Evolutionary conservation across 2,888 invertebrate species (phyloP), one percentile per base, ranked within the genome.

Genomic region (Latheticus oryzae): DNA sequence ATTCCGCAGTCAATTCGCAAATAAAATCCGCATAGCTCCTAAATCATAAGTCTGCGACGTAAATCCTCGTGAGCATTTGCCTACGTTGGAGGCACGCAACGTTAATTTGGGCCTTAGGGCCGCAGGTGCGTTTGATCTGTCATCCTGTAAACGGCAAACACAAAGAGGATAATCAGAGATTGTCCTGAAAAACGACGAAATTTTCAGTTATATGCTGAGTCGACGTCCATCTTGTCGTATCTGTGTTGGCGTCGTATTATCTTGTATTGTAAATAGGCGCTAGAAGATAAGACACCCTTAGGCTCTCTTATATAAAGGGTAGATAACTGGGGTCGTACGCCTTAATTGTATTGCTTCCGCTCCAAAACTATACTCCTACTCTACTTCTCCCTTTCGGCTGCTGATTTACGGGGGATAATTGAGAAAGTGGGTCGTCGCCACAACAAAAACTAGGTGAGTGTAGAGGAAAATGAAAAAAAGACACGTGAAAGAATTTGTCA

Each of bases 281-380:
- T 38, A 38, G 37, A 50, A 38, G 50, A 50, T 50, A 50, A 50
- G 50, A 50, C 50, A 50, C 50, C 50, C 50, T 37, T 38, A 50
- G 50, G 50, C 50, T 38, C 50, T 50, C 50, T 50, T 38, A 37
- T 50, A 50, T 50, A 50, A 50, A 50, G 50, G 50, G 38, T 38
- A 64, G 64, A 64, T 64, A 64, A 61, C 60, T 50, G 50, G 60
- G 63, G 65, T 67, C 65, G 62, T 65, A 63, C 56, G 52, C 59
- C 57, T 64, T 67, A 68, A 67, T 67, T 67, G 63, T 64, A 68
- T 68, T 65, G 65, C 62, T 59, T 64, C 61, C 63, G 60, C 50
- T 50, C 50, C 38, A 38, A 38, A 38, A 50, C 50, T 38, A 50
- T 19, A 28, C 26, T 50, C 24, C 30, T 7, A 8, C 12, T 45